Conservation (phyloP, 2,888 invertebrate species). For the Halictus quadricinctus region DNA sequence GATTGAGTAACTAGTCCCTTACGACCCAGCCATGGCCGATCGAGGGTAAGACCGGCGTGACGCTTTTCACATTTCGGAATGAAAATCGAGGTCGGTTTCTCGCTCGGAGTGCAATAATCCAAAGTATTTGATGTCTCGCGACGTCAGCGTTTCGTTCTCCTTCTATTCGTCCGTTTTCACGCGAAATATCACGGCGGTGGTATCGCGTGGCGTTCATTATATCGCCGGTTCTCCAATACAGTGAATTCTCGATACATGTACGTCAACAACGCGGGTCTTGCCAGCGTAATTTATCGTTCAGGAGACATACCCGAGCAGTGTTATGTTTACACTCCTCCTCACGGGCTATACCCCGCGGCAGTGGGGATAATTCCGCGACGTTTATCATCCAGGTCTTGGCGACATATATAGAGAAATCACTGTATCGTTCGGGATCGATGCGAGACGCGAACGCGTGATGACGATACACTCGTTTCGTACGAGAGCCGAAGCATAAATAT, state of each 20-base stretch:
- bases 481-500: slow-evolving; percentile 20
- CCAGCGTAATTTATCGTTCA: too few species aligned
- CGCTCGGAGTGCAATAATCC: not conserved
- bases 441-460: not conserved
- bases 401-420: too few species aligned
- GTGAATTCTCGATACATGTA: too few species aligned
- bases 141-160: not conserved
- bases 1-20: not conserved
- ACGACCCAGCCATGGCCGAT: not conserved
- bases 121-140: not conserved
- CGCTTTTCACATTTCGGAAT: not conserved
- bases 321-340: too few species aligned
- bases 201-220: not conserved
- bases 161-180: not conserved
- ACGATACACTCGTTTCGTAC: slow-evolving; percentile 35
- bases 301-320: too few species aligned
- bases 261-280: too few species aligned
- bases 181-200: not conserved
- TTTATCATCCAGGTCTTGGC: too few species aligned
- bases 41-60: not conserved
- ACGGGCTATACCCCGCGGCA: too few species aligned
- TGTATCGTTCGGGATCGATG: not conserved
- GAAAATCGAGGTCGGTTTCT: not conserved
- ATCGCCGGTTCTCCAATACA: not conserved
- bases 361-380: too few species aligned